Conservation (phyloP, 2,797 vertebrate species). For the Centropyge bicolor region DNA sequence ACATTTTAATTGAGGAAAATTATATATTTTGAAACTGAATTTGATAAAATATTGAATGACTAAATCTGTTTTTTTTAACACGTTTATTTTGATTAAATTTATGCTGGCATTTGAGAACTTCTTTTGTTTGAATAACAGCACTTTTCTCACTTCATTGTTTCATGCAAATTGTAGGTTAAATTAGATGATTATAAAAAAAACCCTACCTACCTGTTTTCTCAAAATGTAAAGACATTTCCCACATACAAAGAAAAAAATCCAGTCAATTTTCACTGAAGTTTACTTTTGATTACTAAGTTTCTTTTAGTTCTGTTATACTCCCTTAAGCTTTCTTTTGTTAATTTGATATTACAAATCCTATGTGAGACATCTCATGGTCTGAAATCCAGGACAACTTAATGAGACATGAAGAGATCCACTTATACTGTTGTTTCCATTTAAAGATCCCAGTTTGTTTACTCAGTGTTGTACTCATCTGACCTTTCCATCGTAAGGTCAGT, state of each 20-base stretch:
- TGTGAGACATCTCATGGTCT: neutral
- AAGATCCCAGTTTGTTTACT: constrained; percentile 28
- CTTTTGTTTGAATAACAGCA: neutral
- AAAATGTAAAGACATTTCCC: neutral
- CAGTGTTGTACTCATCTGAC: neutral
- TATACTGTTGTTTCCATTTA: constrained; percentile 55
- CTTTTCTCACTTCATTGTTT: neutral
- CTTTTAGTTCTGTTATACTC: neutral
- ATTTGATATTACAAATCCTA: neutral
- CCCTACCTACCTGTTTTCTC: neutral
- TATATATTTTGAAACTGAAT: neutral
- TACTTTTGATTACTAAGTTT: neutral
- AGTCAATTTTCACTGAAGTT: too few species aligned
- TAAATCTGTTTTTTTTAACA: neutral
- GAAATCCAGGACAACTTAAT: neutral
- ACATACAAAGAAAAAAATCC: neutral
- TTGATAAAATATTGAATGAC: neutral
- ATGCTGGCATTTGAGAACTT: neutral
- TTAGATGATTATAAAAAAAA: too few species aligned
- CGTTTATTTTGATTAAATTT: neutral
- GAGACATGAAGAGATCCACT: constrained; percentile 36
- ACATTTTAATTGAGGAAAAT: constrained; percentile 5
- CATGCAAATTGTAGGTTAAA: neutral
- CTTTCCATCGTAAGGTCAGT: neutral
- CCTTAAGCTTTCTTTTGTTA: neutral